These are phyloP conservation scores for Listrodromus nycthemerus DNA, from an alignment of 2,888 invertebrate genomes.

Conservation along the genomic window DNA sequence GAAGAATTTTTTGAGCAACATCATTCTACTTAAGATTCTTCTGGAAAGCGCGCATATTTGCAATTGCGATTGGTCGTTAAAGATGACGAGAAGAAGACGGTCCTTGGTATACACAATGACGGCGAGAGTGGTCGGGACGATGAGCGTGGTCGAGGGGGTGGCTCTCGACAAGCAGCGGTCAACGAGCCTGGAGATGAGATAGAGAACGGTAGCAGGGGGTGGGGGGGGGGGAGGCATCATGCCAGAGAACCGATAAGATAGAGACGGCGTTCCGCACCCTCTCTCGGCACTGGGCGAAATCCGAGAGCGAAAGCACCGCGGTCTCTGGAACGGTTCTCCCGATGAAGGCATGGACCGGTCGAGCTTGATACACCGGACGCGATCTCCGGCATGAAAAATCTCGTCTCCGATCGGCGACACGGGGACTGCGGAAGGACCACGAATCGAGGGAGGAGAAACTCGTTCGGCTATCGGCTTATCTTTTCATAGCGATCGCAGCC, in stretches of 20 bases:
- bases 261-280: conserved; percentile 49
- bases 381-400: conserved; percentile 83
- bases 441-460: conserved; percentile 47
- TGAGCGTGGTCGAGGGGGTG: conserved; percentile 35
- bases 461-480: conserved; percentile 77
- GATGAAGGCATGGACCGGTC: conserved; percentile 57
- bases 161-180: conserved; percentile 53
- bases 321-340: conserved; percentile 37
- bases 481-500: conserved; percentile 79
- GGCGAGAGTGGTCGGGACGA: conserved; percentile 45
- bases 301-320: conserved; percentile 29
- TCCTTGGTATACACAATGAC: conserved; percentile 41
- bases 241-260: conserved; percentile 66
- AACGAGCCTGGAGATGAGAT: conserved; percentile 67
- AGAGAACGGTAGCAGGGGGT: conserved; percentile 42
- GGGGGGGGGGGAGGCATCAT: too few species aligned
- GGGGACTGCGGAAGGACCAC: conserved; percentile 37
- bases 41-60: background rate
- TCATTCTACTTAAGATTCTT: background rate
- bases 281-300: conserved; percentile 13
- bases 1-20: background rate
- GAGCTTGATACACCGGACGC: conserved; percentile 82
- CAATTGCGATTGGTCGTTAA: conserved; percentile 8
- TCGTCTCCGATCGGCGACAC: conserved; percentile 75
- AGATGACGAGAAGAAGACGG: background rate